Conservation (phyloP, 2,113 vertebrate genomes). For the Psittacara wagleri region DNA sequence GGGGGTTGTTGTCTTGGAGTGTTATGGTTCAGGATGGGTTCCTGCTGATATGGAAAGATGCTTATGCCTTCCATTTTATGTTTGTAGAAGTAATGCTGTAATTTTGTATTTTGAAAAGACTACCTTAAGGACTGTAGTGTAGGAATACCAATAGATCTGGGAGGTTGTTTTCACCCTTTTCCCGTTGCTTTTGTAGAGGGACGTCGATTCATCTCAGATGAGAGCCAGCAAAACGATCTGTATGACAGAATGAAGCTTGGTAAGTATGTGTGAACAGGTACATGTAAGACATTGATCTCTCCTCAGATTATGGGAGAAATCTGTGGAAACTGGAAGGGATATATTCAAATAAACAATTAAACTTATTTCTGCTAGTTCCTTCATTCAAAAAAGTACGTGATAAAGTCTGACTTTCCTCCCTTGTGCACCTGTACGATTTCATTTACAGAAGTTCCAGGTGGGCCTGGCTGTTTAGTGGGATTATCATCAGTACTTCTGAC, state of each 20-base stretch:
- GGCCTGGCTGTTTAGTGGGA: background rate
- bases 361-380: background rate
- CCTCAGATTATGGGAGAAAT: background rate
- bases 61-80: background rate
- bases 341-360: background rate
- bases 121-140: background rate
- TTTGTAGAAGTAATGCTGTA: background rate
- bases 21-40: background rate
- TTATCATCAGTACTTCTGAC: background rate
- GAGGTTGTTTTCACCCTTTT: background rate
- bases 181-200: constrained; percentile 79
- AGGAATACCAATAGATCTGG: background rate
- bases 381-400: background rate
- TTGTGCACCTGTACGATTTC: background rate
- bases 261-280: constrained; percentile 32
- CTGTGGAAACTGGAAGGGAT: background rate
- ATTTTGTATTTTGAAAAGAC: background rate
- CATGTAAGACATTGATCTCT: background rate
- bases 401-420: background rate
- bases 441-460: background rate
- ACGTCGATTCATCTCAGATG: constrained; percentile 87
- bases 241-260: constrained; percentile 82
- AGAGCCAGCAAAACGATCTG: constrained; percentile 80
- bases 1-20: background rate
- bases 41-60: background rate